These are phyloP conservation scores for Idaea aversata DNA, from an alignment of 2,888 invertebrate genomes.

Conservation along the genomic window DNA sequence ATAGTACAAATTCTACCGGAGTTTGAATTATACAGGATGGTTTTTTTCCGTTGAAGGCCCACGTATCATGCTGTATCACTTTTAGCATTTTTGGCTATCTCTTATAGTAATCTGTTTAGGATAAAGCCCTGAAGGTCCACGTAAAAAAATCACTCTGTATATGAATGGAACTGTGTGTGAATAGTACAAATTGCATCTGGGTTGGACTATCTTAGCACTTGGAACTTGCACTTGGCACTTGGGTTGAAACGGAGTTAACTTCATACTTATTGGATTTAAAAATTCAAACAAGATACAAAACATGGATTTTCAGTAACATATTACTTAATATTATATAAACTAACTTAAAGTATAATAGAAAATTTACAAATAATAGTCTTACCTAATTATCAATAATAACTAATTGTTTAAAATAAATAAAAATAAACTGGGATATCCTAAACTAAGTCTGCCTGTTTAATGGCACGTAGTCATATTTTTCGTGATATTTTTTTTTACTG, in stretches of 20 bases:
- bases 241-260: background rate
- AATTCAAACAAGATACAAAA: background rate
- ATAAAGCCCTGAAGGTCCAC: no score
- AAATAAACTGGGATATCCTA: conserved; percentile 23
- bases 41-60: no score
- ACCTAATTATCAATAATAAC: conserved; percentile 3
- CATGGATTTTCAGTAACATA: background rate
- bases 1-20: no score
- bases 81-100: no score
- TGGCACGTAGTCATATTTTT: conserved; percentile 62
- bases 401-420: conserved; percentile 20
- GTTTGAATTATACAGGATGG: no score
- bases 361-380: background rate
- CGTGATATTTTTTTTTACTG: conserved; percentile 23
- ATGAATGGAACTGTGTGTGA: no score
- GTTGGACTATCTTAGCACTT: no score
- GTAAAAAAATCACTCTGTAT: no score
- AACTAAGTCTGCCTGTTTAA: conserved; percentile 56
- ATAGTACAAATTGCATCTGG: no score
- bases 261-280: background rate
- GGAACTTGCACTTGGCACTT: no score
- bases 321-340: background rate
- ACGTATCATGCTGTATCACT: no score
- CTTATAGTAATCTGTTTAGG: no score
- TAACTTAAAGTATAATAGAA: background rate